A percentile compares a stretch with the other conserved stretches of the same genome.
These are phyloP conservation scores for Lasiurus cinereus DNA, from an alignment of 2,113 vertebrate species.

Conservation along the genomic window DNA sequence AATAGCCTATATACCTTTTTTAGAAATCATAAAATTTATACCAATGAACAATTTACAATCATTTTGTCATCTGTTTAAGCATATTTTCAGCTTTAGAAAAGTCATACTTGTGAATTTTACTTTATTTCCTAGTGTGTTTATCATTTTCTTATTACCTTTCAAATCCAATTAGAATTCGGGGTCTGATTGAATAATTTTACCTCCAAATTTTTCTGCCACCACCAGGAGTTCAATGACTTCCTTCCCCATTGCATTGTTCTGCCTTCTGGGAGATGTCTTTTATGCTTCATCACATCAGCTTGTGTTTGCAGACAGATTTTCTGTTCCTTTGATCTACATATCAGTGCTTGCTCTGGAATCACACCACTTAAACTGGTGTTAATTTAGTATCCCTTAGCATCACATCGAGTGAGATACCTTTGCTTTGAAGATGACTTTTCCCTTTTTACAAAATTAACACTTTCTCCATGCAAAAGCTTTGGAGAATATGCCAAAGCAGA, in stretches of 20 bases:
- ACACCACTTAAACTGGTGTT: conserved; percentile 65
- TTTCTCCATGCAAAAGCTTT: conserved; percentile 33
- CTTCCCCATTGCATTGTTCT: background rate
- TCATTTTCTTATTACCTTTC: background rate
- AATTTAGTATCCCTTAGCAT: conserved; percentile 59
- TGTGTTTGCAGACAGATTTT: background rate
- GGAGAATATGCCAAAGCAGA: background rate
- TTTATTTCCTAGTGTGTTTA: background rate
- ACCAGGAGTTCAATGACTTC: background rate
- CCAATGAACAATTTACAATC: background rate
- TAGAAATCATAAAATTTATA: background rate
- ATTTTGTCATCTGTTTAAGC: background rate
- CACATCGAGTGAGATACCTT: background rate
- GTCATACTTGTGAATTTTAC: background rate
- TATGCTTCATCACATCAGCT: background rate
- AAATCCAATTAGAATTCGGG: background rate
- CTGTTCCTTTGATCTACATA: conserved; percentile 58
- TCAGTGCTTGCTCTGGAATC: background rate
- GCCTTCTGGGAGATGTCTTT: background rate
- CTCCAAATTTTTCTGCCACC: background rate
- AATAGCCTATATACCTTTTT: background rate
- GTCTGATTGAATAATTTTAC: background rate
- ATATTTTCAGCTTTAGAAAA: conserved; percentile 40
- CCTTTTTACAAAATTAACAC: conserved; percentile 65
- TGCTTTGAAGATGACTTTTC: conserved; percentile 69